Percentiles rank a stretch among this genome's conserved stretches.
These are phyloP conservation scores for Gallinago paraguaiae DNA, from an alignment of 2,113 vertebrate genomes.

Conservation along the genomic window DNA sequence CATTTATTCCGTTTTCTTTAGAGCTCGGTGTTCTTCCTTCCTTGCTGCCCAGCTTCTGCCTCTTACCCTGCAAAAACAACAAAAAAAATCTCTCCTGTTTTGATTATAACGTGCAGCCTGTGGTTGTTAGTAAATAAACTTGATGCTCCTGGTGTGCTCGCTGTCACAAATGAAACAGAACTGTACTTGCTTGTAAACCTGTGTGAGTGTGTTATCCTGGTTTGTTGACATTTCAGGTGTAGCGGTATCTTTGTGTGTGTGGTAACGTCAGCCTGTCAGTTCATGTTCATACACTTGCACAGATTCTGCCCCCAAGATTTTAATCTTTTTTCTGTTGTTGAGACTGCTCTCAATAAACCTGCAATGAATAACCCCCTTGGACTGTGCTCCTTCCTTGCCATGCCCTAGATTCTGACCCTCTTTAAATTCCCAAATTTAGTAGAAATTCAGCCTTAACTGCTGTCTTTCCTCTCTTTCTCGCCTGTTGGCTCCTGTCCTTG, in stretches of 20 bases:
- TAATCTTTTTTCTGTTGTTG: not conserved
- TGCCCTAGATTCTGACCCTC: not conserved
- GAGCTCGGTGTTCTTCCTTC: not conserved
- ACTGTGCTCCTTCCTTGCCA: not conserved
- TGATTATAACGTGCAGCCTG: not conserved
- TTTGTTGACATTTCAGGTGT: not conserved
- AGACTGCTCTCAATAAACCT: not conserved
- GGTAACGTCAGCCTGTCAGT: not conserved
- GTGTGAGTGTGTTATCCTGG: not conserved
- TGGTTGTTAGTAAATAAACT: not conserved
- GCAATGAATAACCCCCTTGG: not conserved
- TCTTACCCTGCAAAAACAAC: not conserved
- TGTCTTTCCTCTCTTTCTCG: not conserved
- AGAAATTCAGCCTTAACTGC: not conserved
- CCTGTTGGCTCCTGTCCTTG: not conserved
- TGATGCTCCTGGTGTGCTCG: not conserved
- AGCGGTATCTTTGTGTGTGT: not conserved
- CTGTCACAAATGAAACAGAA: not conserved
- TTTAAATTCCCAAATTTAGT: not conserved
- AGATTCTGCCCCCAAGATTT: not conserved
- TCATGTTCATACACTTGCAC: fast-evolving
- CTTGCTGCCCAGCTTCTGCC: not conserved
- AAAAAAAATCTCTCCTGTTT: not conserved
- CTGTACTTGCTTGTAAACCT: not conserved
- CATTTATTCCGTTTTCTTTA: not conserved